Evolutionary conservation across 2,888 invertebrate species (phyloP).

Genomic region (Papilio protenor): DNA sequence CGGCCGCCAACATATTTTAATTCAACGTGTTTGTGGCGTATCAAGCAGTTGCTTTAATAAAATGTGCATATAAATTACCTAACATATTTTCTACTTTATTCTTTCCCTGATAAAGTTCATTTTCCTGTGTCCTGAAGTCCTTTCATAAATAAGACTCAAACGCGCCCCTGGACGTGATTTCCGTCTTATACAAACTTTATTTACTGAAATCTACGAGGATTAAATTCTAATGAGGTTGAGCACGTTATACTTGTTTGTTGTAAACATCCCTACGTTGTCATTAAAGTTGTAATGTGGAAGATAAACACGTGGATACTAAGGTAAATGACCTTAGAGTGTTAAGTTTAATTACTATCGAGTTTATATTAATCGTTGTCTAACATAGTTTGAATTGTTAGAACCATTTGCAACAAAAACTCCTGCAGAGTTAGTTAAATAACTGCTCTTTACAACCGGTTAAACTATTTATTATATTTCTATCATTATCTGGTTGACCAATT

Average conservation of each 20-base stretch:
- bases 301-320: conserved; percentile 8
- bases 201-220: conserved; percentile 31
- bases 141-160: conserved; percentile 8
- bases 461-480: background rate
- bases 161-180: conserved; percentile 25
- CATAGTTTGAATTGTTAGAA: background rate
- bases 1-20: conserved; percentile 34
- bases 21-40: conserved; percentile 31
- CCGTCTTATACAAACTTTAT: conserved; percentile 29
- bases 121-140: background rate
- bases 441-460: background rate
- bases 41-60: conserved; percentile 31
- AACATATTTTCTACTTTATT: conserved; percentile 15
- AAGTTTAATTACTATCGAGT: background rate
- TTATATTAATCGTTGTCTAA: background rate
- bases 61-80: conserved; percentile 9
- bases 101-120: background rate
- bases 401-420: background rate
- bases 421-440: background rate
- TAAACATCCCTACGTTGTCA: background rate
- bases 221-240: conserved; percentile 34
- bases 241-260: background rate
- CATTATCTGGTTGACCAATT: conserved; percentile 23
- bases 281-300: background rate
- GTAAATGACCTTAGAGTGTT: background rate